A percentile compares a stretch with the other conserved stretches of the same genome.
These are phyloP conservation scores for Leucosticte australis DNA, from an alignment of 2,113 vertebrate species.

Conservation along the genomic window DNA sequence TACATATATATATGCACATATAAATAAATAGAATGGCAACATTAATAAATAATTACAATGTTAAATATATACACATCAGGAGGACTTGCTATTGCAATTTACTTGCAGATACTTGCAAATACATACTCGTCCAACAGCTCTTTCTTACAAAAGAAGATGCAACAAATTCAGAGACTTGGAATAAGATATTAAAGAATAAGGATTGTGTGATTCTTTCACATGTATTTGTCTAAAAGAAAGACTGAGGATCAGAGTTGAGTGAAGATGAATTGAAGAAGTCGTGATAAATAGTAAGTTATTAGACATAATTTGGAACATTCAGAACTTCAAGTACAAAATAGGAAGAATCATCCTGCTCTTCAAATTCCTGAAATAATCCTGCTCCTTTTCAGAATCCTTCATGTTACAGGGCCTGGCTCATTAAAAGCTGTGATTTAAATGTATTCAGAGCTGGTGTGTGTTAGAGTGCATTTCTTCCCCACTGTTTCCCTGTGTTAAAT, in stretches of 20 bases:
- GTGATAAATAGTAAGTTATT: background rate
- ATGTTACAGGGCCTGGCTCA: background rate
- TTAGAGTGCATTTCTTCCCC: background rate
- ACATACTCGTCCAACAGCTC: background rate
- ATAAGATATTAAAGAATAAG: background rate
- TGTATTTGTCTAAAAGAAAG: background rate
- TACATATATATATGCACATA: background rate
- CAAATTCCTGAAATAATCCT: background rate
- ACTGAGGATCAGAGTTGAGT: background rate
- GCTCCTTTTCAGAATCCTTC: background rate
- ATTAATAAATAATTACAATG: background rate
- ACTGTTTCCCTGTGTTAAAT: background rate
- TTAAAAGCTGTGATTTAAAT: background rate
- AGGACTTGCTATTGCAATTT: background rate
- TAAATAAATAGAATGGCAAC: background rate
- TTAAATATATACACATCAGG: background rate
- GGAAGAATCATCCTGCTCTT: background rate
- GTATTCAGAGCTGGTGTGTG: background rate
- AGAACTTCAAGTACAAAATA: background rate
- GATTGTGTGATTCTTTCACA: background rate
- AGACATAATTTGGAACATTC: background rate
- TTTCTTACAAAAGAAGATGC: background rate
- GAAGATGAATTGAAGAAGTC: background rate
- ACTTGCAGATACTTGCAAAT: background rate
- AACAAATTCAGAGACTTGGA: background rate